Base-by-base conservation (phyloP, 2,113 vertebrate genomes). In the Notechis scutatus region DNA sequence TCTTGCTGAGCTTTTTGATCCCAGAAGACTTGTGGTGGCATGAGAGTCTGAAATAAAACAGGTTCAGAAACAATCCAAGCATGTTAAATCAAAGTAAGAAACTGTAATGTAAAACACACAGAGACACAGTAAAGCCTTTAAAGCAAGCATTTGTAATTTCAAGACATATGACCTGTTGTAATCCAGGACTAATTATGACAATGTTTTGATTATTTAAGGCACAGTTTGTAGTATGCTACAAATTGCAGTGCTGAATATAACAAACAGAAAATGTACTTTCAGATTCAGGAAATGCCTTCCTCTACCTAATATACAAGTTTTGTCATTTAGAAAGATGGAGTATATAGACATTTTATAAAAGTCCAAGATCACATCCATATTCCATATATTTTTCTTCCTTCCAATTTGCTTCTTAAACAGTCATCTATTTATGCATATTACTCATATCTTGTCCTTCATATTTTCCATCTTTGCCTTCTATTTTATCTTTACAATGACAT, bases 11-110 rank as follows among this genome's bases (percentile, higher is more conserved):
- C 94, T 95, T 96, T 93, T 95, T 94, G 94, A 91, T 95, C 96
- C 97, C 97, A 90, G 96, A 94, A 95, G 96, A 94, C 93, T 94
- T 91, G 81, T 90, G 95, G 91, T 92, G 92, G 95, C 93, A 94
- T 94, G 42, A 92, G 90, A 96, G 96, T 96, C 95, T 97, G 95
- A 97, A 97, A 98, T 96, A 97, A 95, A 97, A 96, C 95, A 94
- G 94, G 94, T 95, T 96, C 96, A 95, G 93, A 94, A 96, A 92
- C 95, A 97, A 97, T 95, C 95, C 95, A 96, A 96, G 96, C 91
- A 95, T 96, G 95, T 95, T 95, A 97, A 97, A 97, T 96, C 93
- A 92, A 96, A 96, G 93, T 94, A 93, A 93, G 87, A 93, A 96
- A 94, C 90, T 95, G 92, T 93, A 94, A 89, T 93, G 88, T 87